These are phyloP conservation scores for Ischnura elegans DNA, from an alignment of 2,888 invertebrate genomes.

Conservation along the genomic window DNA sequence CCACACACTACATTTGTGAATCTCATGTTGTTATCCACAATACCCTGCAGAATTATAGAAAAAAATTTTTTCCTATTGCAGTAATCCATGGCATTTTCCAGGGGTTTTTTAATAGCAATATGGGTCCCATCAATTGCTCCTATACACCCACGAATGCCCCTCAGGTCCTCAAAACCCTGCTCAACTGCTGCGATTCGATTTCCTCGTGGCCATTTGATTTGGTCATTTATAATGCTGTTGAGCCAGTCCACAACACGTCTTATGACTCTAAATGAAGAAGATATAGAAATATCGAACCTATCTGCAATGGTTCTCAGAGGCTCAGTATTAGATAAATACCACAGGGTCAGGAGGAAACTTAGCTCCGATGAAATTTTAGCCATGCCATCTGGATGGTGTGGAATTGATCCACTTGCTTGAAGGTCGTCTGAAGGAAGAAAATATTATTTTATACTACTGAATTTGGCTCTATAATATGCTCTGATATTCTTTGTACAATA, in stretches of 20 bases:
- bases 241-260: not conserved
- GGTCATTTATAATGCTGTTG: not conserved
- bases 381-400: no score
- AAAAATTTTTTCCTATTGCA: not conserved
- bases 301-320: not conserved
- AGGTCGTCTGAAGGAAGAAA: no score
- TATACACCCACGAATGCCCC: not conserved
- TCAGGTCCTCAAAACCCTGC: not conserved
- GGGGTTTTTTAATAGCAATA: not conserved
- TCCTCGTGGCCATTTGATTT: not conserved
- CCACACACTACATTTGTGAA: not conserved
- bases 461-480: no score
- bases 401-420: no score
- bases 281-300: not conserved
- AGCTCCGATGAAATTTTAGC: not conserved
- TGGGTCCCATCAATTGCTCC: not conserved
- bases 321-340: not conserved
- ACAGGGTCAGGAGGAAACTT: not conserved
- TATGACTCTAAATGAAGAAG: not conserved
- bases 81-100: not conserved
- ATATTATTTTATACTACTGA: no score
- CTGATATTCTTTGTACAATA: no score
- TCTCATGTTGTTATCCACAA: not conserved
- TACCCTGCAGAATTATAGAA: not conserved
- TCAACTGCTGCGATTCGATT: not conserved